Percentiles rank a stretch among this genome's conserved stretches.
Evolutionary conservation across 37 sponge, comb jelly and placozoan species (phyloP).

Genomic region (Amphimedon queenslandica): DNA sequence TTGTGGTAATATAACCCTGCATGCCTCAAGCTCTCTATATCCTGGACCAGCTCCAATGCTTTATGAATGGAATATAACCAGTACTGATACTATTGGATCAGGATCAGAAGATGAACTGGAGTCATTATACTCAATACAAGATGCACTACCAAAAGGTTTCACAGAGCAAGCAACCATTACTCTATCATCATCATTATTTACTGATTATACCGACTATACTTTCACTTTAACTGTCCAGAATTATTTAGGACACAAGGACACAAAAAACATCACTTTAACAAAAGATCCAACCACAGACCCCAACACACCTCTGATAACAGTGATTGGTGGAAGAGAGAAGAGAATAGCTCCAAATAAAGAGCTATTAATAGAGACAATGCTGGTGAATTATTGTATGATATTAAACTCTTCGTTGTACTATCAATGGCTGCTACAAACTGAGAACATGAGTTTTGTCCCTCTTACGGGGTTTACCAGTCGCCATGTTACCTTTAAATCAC

Average conservation of each 20-base stretch:
- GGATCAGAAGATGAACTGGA: neutral
- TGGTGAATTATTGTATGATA: too few relatives aligned
- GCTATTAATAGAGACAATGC: too few relatives aligned
- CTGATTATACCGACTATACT: constrained; percentile 1
- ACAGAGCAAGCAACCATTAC: constrained; percentile 2
- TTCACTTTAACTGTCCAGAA: constrained; percentile 40
- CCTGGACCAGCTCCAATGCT: constrained; percentile 32
- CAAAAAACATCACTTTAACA: neutral
- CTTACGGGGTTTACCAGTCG: too few relatives aligned
- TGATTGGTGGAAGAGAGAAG: constrained; percentile 14
- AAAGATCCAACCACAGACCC: neutral
- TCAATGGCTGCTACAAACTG: too few relatives aligned
- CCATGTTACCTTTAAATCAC: too few relatives aligned
- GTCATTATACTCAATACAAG: too few relatives aligned
- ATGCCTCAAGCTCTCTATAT: constrained; percentile 29
- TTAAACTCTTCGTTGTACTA: too few relatives aligned
- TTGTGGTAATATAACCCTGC: constrained; percentile 34
- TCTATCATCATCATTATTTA: neutral
- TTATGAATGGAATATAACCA: constrained; percentile 42
- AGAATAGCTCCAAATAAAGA: constrained; percentile 1
- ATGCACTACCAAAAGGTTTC: constrained; percentile 1
- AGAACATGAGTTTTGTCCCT: too few relatives aligned
- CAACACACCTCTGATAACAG: constrained; percentile 6
- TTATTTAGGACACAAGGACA: constrained; percentile 18
- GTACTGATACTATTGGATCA: constrained; percentile 3